A percentile compares a stretch with the other conserved stretches of the same genome.
phyloP scores from a whole-genome alignment of 2,797 vertebrate genomes.

The Meda fulgida region DNA sequence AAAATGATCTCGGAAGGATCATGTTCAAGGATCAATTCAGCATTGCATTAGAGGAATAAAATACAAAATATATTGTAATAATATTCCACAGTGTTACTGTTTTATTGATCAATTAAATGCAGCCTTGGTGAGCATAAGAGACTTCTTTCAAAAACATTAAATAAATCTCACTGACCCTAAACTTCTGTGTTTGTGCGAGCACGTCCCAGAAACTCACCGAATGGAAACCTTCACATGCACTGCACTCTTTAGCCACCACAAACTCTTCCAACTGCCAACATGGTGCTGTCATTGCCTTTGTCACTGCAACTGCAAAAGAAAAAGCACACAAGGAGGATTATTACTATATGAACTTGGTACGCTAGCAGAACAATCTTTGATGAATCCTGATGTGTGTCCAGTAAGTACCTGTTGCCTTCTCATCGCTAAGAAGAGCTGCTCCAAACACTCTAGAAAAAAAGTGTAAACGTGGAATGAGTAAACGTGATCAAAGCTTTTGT shows the following conservation, averaged over 20 bases:
- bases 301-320: conserved; percentile 63
- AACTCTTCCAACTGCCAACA: conserved; percentile 92
- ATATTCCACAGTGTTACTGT: background rate
- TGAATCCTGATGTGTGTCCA: background rate
- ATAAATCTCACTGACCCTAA: background rate
- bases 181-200: background rate
- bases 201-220: conserved; percentile 70
- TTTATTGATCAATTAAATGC: background rate
- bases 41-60: background rate
- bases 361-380: background rate
- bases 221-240: conserved; percentile 82
- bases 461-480: background rate
- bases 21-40: background rate
- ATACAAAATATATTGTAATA: background rate
- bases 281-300: conserved; percentile 63
- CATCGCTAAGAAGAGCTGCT: conserved; percentile 74
- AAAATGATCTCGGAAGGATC: background rate
- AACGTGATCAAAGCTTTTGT: background rate
- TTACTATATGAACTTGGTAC: background rate
- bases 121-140: background rate
- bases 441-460: conserved; percentile 77
- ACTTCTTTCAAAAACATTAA: background rate
- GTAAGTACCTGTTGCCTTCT: conserved; percentile 73
- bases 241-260: conserved; percentile 80
- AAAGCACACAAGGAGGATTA: background rate